Base-by-base conservation (phyloP, 2,113 vertebrate species). In the Hemicordylus capensis region DNA sequence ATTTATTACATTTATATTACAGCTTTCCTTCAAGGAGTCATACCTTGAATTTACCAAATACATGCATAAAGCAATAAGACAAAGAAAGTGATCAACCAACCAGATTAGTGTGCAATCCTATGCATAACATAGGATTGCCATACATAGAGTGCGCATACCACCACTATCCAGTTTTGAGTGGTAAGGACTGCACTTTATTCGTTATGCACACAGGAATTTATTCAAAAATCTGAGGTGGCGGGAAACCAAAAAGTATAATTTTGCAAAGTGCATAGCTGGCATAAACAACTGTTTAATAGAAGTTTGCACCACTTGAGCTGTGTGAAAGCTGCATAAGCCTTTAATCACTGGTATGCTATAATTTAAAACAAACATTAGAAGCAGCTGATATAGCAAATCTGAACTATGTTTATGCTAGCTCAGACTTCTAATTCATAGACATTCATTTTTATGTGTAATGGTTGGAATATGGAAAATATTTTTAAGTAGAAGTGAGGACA, bases 321-420 rank as follows among this genome's bases (percentile, higher is more conserved):
- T 69, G 20, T 61, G 19, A 59, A 24, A 78, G 56, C 37, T 59
- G 67, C 39, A 59, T 84, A 70, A 90, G 54, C 46, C 59, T 87
- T 84, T 89, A 88, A 84, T 91, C 88, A 90, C 37, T 81, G 67
- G 86, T 91, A 86, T 51, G 61, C 75, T 87, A 90, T 44, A 84
- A 14, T 14, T 76, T 74, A 89, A 78, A 88, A 78, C 56, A 88
- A 83, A 88, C 46, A 69, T 12, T n/a, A 69, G 37, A 85, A 85
- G 76, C 42, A 80, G 76, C 76, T 84, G 81, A 42, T 81, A 59
- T 76, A 85, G 84, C 64, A 87, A 89, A 88, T 46, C 3, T 70
- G 51, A 91, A 85, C 64, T 67, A 12, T 70, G 46, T 70, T 91
- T 80, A 88, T 7, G 31, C 66, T 76, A 85, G 46, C 58, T 80